Percentiles rank a stretch among this genome's conserved stretches.
These are phyloP conservation scores for Hemaris fuciformis DNA, from an alignment of 2,888 invertebrate genomes.

Conservation along the genomic window DNA sequence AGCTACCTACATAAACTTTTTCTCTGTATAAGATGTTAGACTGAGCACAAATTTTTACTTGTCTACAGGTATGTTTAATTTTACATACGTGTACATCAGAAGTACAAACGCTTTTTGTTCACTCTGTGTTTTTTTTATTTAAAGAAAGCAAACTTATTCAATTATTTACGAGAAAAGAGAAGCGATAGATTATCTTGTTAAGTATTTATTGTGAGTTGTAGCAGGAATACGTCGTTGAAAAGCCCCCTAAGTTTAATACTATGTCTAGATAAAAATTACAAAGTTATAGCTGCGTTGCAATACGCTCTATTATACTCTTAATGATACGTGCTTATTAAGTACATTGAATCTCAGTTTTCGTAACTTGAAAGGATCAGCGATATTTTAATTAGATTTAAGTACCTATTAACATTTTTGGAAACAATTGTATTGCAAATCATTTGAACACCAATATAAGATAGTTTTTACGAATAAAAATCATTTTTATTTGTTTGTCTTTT, in stretches of 20 bases:
- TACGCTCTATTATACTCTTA: conserved; percentile 24
- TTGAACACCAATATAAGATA: conserved; percentile 61
- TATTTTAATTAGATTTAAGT: conserved; percentile 60
- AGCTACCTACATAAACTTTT: conserved; percentile 24
- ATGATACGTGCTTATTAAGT: conserved; percentile 25
- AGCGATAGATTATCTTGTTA: conserved; percentile 17
- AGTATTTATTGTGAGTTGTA: conserved; percentile 42
- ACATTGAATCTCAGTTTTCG: conserved; percentile 46
- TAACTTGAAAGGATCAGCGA: conserved; percentile 51
- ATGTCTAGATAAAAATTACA: conserved; percentile 22
- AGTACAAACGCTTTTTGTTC: conserved; percentile 31
- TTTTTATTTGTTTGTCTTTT: background rate
- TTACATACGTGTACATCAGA: conserved; percentile 32
- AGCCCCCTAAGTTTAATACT: conserved; percentile 20
- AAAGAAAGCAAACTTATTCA: background rate
- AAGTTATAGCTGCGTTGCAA: conserved; percentile 24
- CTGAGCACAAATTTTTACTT: conserved; percentile 45
- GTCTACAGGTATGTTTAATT: conserved; percentile 36
- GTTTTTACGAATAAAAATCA: conserved; percentile 38
- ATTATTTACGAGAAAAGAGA: background rate
- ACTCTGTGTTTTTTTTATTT: background rate
- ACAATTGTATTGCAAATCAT: conserved; percentile 67
- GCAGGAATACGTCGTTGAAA: conserved; percentile 25
- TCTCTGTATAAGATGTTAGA: conserved; percentile 52
- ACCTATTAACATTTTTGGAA: conserved; percentile 66